Conservation (phyloP, 2,797 vertebrate genomes). For the Limosa lapponica region DNA sequence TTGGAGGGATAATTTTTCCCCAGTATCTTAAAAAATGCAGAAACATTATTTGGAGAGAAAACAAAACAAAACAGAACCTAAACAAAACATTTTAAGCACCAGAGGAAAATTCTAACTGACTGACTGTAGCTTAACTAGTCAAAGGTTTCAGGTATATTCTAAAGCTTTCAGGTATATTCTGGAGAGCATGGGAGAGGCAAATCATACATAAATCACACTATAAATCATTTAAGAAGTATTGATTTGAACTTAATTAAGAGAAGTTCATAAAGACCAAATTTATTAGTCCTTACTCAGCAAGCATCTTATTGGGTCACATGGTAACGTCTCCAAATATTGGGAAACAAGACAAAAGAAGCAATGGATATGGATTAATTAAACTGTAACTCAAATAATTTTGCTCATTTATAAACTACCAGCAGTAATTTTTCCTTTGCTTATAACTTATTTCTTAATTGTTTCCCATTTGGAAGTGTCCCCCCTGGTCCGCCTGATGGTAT, state of each 20-base stretch:
- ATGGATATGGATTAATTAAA: neutral
- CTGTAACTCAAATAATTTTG: neutral
- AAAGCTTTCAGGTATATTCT: neutral
- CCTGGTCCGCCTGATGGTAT: neutral
- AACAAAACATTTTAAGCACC: neutral
- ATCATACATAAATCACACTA: neutral
- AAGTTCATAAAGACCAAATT: neutral
- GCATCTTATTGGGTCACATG: neutral
- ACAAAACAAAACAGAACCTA: neutral
- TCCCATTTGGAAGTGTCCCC: neutral
- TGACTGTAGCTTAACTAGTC: neutral
- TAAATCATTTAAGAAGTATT: neutral
- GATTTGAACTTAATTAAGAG: neutral
- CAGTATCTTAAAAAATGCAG: neutral
- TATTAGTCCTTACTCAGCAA: neutral
- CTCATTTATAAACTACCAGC: neutral
- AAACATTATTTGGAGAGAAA: neutral
- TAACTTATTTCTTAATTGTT: neutral
- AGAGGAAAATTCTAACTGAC: neutral
- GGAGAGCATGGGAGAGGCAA: neutral
- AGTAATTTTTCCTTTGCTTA: neutral
- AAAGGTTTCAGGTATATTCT: neutral
- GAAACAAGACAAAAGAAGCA: neutral
- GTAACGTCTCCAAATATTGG: neutral
- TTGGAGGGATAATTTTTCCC: neutral